These are phyloP conservation scores for Galagoides demidoff DNA, from an alignment of 2,797 vertebrate species.

Conservation along the genomic window DNA sequence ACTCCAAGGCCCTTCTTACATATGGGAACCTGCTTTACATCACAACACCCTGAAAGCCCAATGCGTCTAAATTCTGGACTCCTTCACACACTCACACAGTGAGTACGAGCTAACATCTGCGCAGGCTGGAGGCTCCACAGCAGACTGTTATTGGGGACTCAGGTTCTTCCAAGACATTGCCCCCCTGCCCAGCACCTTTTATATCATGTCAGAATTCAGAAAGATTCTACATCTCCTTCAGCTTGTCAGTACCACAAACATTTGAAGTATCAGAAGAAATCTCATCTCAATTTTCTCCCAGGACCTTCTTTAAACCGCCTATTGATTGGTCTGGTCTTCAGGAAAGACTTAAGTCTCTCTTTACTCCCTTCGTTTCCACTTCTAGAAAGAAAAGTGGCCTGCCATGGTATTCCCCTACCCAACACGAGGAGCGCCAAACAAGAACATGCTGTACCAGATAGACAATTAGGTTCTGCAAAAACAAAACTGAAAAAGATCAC, in stretches of 20 bases:
- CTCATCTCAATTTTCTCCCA: background rate
- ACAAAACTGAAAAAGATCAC: constrained; percentile 26
- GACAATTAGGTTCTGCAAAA: background rate
- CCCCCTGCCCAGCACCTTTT: background rate
- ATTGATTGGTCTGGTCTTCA: background rate
- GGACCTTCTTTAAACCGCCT: background rate
- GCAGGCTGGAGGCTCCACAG: background rate
- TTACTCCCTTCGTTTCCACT: background rate
- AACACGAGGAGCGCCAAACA: background rate
- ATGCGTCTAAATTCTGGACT: background rate
- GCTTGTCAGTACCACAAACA: background rate
- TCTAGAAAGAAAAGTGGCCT: background rate
- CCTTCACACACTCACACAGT: background rate
- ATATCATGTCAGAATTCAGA: background rate
- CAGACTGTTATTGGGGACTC: background rate
- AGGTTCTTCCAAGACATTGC: background rate
- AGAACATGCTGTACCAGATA: background rate
- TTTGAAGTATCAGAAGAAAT: background rate
- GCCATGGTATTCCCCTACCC: background rate
- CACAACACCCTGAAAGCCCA: background rate
- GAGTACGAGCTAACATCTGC: background rate
- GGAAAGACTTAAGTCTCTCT: background rate
- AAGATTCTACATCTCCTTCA: background rate
- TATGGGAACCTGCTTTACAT: background rate
- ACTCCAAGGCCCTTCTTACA: background rate